Evolutionary conservation across 2,888 invertebrate species (phyloP).

Genomic region (Dryomyza anilis): DNA sequence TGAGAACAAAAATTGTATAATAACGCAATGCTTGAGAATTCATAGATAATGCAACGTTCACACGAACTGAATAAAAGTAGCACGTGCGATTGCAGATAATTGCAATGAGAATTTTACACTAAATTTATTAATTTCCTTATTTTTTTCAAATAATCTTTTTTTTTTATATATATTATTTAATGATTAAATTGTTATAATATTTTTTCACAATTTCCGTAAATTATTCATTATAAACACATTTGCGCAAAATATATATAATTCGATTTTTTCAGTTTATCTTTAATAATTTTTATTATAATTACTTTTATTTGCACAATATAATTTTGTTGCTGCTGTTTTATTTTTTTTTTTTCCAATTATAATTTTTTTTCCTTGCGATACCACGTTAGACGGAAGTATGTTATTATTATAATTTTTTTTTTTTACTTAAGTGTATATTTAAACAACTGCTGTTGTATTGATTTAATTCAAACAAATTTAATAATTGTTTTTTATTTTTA

Average conservation of each 20-base stretch:
- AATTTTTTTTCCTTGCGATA: constrained; percentile 16
- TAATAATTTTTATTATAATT: not conserved
- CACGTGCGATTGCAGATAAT: too few relatives aligned
- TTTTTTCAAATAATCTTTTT: too few relatives aligned
- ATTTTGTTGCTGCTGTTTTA: not conserved
- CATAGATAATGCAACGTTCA: too few relatives aligned
- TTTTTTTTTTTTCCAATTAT: not conserved
- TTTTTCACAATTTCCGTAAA: not conserved
- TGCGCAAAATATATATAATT: not conserved
- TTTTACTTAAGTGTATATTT: constrained; percentile 2
- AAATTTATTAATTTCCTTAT: too few relatives aligned
- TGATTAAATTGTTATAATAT: too few relatives aligned
- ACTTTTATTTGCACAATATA: not conserved
- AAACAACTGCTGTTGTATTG: not conserved
- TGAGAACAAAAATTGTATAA: too few relatives aligned
- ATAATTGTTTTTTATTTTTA: too few relatives aligned
- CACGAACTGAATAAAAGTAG: too few relatives aligned
- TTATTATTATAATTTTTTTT: not conserved
- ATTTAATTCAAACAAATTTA: too few relatives aligned
- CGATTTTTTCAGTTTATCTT: not conserved
- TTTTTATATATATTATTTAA: too few relatives aligned
- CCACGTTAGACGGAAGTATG: constrained; percentile 23
- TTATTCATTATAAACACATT: not conserved
- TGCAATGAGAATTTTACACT: too few relatives aligned
- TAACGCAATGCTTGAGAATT: too few relatives aligned